Evolutionary conservation across 2,797 vertebrate genomes (phyloP).

Genomic region (Psittacula echo): DNA sequence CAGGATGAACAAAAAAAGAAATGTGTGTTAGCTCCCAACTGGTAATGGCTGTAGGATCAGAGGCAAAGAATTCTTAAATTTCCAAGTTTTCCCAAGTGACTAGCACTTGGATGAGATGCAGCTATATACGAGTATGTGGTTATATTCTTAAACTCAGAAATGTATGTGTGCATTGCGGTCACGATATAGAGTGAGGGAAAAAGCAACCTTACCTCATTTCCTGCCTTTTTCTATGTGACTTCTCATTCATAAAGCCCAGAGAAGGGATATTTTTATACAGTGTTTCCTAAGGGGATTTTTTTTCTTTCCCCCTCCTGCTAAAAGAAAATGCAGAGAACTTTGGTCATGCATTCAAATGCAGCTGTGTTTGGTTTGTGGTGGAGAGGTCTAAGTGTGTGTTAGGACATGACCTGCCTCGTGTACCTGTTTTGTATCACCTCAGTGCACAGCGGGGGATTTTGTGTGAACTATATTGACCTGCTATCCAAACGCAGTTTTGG

Average conservation of each 20-base stretch:
- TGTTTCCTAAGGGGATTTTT: neutral
- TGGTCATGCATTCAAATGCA: neutral
- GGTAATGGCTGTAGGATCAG: slow-evolving; percentile 45
- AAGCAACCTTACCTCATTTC: slow-evolving; percentile 37
- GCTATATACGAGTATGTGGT: neutral
- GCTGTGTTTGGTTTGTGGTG: slow-evolving; percentile 25
- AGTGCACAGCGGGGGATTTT: neutral
- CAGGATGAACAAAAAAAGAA: slow-evolving; percentile 49
- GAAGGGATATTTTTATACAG: slow-evolving; percentile 4
- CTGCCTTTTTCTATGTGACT: slow-evolving; percentile 25
- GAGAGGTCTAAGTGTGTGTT: neutral
- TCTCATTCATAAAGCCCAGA: slow-evolving; percentile 38
- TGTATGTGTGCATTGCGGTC: neutral
- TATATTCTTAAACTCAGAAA: neutral
- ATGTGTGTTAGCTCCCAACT: slow-evolving; percentile 65
- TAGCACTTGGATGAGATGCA: slow-evolving; percentile 1
- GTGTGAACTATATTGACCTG: neutral
- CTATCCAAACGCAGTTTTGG: slow-evolving; percentile 7
- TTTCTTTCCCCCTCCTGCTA: neutral
- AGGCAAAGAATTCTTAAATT: slow-evolving; percentile 46
- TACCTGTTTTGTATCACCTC: slow-evolving; percentile 47
- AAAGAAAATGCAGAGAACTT: slow-evolving; percentile 6
- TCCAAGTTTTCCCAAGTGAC: slow-evolving; percentile 46
- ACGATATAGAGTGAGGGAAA: neutral
- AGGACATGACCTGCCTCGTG: neutral